Conservation (phyloP, 2,888 invertebrate genomes). For the Steromphala cineraria region DNA sequence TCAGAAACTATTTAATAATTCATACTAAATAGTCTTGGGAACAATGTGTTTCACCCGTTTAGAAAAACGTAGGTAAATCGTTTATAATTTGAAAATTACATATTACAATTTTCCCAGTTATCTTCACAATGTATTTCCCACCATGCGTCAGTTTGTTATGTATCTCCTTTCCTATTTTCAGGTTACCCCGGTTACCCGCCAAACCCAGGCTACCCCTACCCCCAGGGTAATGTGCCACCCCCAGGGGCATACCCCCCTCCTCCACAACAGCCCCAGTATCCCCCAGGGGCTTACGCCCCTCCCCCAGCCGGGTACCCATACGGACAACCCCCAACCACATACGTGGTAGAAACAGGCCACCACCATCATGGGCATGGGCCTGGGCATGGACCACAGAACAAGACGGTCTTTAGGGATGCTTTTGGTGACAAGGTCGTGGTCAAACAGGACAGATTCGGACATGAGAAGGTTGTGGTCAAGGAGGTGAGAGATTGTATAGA, state of each 20-base stretch:
- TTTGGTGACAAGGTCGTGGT: conserved; percentile 1
- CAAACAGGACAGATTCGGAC: not conserved
- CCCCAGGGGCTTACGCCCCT: not conserved
- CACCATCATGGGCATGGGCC: not conserved
- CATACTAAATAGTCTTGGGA: too few relatives aligned
- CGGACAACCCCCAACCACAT: not conserved
- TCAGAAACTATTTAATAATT: too few relatives aligned
- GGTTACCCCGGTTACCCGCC: not conserved
- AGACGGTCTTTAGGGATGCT: not conserved
- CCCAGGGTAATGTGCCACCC: not conserved
- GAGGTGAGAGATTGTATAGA: not conserved
- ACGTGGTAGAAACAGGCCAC: not conserved
- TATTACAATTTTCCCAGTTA: too few relatives aligned
- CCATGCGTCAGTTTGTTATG: too few relatives aligned
- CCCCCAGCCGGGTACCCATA: not conserved
- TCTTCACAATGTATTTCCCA: too few relatives aligned
- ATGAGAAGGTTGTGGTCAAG: not conserved
- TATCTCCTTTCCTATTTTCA: not conserved
- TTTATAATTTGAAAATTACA: too few relatives aligned
- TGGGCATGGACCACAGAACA: not conserved
- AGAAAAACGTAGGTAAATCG: too few relatives aligned
- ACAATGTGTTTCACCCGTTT: too few relatives aligned
- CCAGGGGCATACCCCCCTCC: not conserved
- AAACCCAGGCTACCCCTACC: not conserved
- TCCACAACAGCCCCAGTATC: not conserved